A percentile compares a stretch with the other conserved stretches of the same genome.
Evolutionary conservation across 1,140 invertebrate species (phyloP).

Genomic region (Heterodera carotae): DNA sequence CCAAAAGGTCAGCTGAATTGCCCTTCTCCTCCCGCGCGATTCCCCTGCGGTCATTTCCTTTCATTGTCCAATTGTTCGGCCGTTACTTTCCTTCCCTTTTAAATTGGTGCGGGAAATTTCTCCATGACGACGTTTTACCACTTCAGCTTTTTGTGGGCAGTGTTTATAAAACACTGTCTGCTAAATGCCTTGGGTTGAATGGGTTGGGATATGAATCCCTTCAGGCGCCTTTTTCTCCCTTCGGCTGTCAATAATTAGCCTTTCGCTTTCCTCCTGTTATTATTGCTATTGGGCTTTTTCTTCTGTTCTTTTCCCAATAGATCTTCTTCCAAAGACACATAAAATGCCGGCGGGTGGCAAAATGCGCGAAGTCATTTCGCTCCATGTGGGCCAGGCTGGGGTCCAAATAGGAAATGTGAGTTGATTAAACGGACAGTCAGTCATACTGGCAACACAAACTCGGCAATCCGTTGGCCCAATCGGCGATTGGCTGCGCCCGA

Average conservation of each 20-base stretch:
- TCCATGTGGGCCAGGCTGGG: slow-evolving; percentile 70
- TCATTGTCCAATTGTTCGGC: not conserved
- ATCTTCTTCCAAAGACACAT: no score
- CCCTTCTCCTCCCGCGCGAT: not conserved
- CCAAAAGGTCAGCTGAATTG: not conserved
- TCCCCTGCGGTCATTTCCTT: slow-evolving; percentile 1
- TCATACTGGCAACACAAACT: no score
- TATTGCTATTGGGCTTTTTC: not conserved
- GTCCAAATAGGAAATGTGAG: slow-evolving; percentile 72
- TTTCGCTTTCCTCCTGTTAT: slow-evolving; percentile 1
- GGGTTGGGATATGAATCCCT: not conserved
- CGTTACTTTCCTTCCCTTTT: not conserved
- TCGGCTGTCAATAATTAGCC: not conserved
- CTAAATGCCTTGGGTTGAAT: not conserved
- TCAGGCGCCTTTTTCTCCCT: slow-evolving; percentile 16
- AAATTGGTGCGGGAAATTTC: slow-evolving; percentile 24
- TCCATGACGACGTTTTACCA: slow-evolving; percentile 19
- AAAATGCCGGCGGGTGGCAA: slow-evolving; percentile 29
- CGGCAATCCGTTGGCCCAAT: no score
- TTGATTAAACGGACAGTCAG: no score
- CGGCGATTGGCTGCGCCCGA: no score
- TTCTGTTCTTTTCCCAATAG: not conserved
- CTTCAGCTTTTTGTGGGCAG: not conserved
- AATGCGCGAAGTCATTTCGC: slow-evolving; percentile 69
- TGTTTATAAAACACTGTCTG: not conserved